Evolutionary conservation across 2,113 vertebrate genomes (phyloP).

Genomic region (Speoplatyrhinus poulsoni): DNA sequence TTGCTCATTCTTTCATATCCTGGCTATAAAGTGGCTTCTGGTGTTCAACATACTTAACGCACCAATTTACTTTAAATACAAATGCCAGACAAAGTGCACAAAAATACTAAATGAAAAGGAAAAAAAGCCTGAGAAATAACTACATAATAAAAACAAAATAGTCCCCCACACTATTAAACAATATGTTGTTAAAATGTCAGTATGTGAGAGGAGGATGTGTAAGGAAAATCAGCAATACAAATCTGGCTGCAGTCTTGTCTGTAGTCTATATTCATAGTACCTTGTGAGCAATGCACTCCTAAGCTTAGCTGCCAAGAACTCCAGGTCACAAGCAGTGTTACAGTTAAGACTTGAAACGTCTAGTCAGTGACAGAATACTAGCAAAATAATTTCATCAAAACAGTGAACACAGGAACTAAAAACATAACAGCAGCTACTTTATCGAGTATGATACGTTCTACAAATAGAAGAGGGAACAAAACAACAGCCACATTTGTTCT

Average conservation of each 20-base stretch:
- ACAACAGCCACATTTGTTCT: no score
- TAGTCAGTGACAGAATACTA: background rate
- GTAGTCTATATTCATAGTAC: background rate
- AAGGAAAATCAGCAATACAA: constrained; percentile 12
- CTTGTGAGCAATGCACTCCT: background rate
- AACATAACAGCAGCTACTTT: background rate
- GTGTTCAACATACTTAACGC: constrained; percentile 43
- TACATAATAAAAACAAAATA: constrained; percentile 28
- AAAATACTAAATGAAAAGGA: constrained; percentile 41
- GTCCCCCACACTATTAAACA: constrained; percentile 48
- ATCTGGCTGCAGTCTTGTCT: constrained; percentile 2
- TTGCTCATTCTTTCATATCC: constrained; percentile 51
- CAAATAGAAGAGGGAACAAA: background rate
- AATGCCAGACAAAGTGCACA: constrained; percentile 61
- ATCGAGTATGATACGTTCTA: background rate
- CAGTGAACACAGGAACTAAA: background rate
- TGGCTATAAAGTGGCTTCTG: constrained; percentile 12
- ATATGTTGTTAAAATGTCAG: constrained; percentile 38
- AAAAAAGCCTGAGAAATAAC: constrained; percentile 47
- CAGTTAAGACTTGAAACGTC: background rate
- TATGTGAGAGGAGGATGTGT: constrained; percentile 19
- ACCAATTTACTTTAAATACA: constrained; percentile 37
- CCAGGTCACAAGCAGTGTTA: background rate
- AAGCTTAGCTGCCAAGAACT: constrained; percentile 14
- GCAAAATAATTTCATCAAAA: background rate